phyloP scores from a whole-genome alignment of 53 echinoderm and acorn worm genomes.

The Echinometra lucunter region DNA sequence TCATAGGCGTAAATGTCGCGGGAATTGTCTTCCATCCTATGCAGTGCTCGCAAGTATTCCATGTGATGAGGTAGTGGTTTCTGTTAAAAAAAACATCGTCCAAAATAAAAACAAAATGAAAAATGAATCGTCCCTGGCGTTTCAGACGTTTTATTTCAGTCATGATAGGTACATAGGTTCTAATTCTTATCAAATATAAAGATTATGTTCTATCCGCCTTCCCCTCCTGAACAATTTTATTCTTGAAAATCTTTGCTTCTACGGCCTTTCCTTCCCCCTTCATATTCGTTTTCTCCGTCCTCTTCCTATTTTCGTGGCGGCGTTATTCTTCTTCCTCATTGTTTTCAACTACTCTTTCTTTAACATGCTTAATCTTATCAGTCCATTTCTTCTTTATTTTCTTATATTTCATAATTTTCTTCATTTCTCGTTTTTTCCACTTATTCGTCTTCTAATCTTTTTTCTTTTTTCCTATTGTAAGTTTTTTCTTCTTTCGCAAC shows the following conservation, averaged over 20 bases:
- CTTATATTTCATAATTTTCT: neutral
- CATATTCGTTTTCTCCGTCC: neutral
- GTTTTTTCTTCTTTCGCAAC: neutral
- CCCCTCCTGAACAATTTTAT: neutral
- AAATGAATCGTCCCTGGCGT: too few relatives aligned
- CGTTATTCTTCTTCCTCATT: neutral
- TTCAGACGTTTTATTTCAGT: too few relatives aligned
- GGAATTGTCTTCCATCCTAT: conserved; percentile 39
- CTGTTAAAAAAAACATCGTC: conserved; percentile 33
- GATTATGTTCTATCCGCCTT: neutral
- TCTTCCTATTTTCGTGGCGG: too few relatives aligned
- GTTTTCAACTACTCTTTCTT: neutral
- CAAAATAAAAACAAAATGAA: neutral
- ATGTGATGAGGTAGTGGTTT: conserved; percentile 70
- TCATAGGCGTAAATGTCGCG: conserved; percentile 68
- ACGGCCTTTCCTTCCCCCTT: neutral
- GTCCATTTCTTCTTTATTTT: neutral
- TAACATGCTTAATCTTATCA: neutral
- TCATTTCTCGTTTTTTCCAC: neutral
- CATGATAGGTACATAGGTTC: neutral
- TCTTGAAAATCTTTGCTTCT: neutral
- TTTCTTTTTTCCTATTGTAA: too few relatives aligned
- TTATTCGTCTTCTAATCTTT: neutral
- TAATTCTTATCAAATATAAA: neutral
- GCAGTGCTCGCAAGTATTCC: conserved; percentile 49